A percentile compares a stretch with the other conserved stretches of the same genome.
Evolutionary conservation across 2,113 vertebrate genomes (phyloP).

Genomic region (Ophiodon elongatus): DNA sequence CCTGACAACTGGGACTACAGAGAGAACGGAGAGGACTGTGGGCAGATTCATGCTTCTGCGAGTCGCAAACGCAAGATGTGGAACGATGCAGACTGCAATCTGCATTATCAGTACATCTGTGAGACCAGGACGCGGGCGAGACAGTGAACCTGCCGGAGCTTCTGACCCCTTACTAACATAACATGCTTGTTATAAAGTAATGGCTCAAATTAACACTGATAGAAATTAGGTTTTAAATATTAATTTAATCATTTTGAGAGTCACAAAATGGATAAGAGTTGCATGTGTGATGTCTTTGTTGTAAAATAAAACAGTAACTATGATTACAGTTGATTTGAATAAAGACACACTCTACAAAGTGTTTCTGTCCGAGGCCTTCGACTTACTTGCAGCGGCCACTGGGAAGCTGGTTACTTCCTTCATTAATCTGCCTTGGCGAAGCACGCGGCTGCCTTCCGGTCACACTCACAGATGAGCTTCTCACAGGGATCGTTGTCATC

Average conservation of each 20-base stretch:
- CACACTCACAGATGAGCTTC: slow-evolving; percentile 87
- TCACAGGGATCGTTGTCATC: slow-evolving; percentile 76
- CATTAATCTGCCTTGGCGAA: slow-evolving; percentile 77
- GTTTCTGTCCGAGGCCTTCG: not conserved
- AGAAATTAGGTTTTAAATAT: not conserved
- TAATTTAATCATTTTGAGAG: not conserved
- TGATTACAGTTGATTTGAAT: not conserved
- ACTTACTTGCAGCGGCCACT: slow-evolving; percentile 53
- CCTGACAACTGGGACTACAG: slow-evolving; percentile 74
- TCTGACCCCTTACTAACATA: not conserved
- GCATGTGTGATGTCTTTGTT: not conserved
- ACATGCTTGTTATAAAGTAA: not conserved
- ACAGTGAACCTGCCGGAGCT: not conserved
- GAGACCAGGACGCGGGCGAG: slow-evolving; percentile 53
- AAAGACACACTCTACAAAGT: not conserved
- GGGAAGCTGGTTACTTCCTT: not conserved
- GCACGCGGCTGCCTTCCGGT: slow-evolving; percentile 84
- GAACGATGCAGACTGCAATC: slow-evolving; percentile 78
- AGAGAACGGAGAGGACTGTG: slow-evolving; percentile 79
- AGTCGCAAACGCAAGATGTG: slow-evolving; percentile 45
- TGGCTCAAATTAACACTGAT: not conserved
- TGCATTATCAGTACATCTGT: slow-evolving; percentile 63
- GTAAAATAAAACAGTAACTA: slow-evolving; percentile 11
- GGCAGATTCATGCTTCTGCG: slow-evolving; percentile 55
- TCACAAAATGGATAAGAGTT: not conserved